phyloP scores from a whole-genome alignment of 2,888 invertebrate species.

The Heliconius sara region DNA sequence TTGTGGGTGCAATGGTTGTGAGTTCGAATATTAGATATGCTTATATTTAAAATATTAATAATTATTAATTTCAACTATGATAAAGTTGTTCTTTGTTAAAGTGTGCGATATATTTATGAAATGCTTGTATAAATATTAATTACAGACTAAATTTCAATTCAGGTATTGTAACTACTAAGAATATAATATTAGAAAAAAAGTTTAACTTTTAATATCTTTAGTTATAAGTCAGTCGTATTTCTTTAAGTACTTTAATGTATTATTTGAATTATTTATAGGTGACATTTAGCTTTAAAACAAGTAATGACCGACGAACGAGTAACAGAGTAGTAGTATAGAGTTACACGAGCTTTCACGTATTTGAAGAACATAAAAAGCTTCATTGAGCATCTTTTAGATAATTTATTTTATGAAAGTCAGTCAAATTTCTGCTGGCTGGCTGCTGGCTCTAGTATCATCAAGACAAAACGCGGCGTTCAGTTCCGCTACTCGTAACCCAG shows the following conservation, averaged over 20 bases:
- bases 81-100: no score
- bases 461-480: neutral
- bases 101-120: no score
- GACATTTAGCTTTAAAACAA: constrained; percentile 7
- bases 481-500: neutral
- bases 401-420: neutral
- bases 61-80: no score
- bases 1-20: neutral
- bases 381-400: neutral
- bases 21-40: neutral
- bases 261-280: constrained; percentile 8
- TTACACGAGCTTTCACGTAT: constrained; percentile 20
- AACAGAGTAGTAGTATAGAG: neutral
- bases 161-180: no score
- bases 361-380: constrained; percentile 2
- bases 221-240: neutral
- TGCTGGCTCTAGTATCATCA: neutral
- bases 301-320: neutral
- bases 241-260: neutral
- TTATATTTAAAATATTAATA: no score
- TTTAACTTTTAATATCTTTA: neutral
- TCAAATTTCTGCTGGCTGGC: no score
- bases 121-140: no score
- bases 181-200: no score
- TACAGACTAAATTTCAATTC: no score